A percentile compares a stretch with the other conserved stretches of the same genome.
Evolutionary conservation across 2,113 vertebrate species (phyloP).

Genomic region (Emydocephalus ijimae): DNA sequence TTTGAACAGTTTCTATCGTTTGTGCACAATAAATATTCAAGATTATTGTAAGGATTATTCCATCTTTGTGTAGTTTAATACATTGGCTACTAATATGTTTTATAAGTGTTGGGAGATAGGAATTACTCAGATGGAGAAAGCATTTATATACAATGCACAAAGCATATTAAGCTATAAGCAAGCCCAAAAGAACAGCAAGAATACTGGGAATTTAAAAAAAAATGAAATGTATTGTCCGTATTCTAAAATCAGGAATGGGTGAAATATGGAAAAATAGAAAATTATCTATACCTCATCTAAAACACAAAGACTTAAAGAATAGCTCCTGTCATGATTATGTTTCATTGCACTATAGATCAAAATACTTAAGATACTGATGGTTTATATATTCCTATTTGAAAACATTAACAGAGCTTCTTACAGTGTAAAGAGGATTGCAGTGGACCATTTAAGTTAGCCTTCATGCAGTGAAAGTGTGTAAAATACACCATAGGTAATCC

Average conservation of each 20-base stretch:
- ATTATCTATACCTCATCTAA: conserved; percentile 41
- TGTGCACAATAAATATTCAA: conserved; percentile 51
- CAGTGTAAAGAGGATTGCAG: background rate
- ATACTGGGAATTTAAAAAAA: conserved; percentile 50
- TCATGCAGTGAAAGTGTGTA: background rate
- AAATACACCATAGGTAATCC: background rate
- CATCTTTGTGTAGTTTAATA: conserved; percentile 65
- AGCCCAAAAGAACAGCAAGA: conserved; percentile 58
- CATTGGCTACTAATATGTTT: conserved; percentile 59
- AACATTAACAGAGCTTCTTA: background rate
- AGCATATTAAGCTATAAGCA: conserved; percentile 62
- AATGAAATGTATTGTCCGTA: conserved; percentile 53
- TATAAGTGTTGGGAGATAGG: conserved; percentile 64
- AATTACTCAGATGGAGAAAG: conserved; percentile 61
- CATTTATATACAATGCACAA: conserved; percentile 63
- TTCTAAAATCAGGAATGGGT: conserved; percentile 56
- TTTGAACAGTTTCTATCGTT: conserved; percentile 51
- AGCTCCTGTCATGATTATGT: background rate
- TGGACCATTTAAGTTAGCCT: background rate
- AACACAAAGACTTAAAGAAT: conserved; percentile 46
- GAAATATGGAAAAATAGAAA: conserved; percentile 61
- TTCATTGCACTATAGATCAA: conserved; percentile 17
- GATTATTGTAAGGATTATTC: conserved; percentile 57
- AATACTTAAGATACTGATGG: conserved; percentile 20
- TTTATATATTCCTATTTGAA: background rate